Base-by-base conservation (phyloP, 1,140 invertebrate species). In the Heliconius congener region DNA sequence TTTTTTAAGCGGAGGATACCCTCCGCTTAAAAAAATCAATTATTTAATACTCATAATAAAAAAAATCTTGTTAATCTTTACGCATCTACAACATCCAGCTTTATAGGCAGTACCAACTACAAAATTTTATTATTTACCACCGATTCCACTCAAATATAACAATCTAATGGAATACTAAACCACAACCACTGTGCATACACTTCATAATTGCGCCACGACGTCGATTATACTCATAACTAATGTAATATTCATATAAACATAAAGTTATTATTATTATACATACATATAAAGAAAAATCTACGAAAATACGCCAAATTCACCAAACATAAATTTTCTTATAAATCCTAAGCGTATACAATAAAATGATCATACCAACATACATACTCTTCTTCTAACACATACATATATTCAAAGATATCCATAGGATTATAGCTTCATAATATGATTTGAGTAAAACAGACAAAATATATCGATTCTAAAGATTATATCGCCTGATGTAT, bases 351-450 rank as follows among this genome's bases (percentile, higher is more conserved):
- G 60, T 66, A 27, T n/a, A 27, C 60, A 57, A 23, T n/a, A 57
- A 57, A 57, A 57, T 57, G n/a, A 57, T 57, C 55, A 37, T 6
- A 37, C 34, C 34, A 37, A 37, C 34, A 23, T 18, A 37, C 34
- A 23, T 18, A 57, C 5, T 55, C 13, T 18, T n/a, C n/a, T 3
- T 55, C 3, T 46, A 46, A 46, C 11, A 13, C 2, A 52, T 52
- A 52, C 6, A 16, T 52, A 18, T 52, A 23, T 66, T 30, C 11
- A 11, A 66, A 30, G 1, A 66, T 30, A 66, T 66, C 11, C 30
- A 66, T 66, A 66, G 60, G 60, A 66, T 66, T 66, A 66, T 6
- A 18, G 50, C 50, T 73, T 42, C 37, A 42, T 42, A 42, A 42
- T 42, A 73, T 23, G 19, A 37, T 42, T 46, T 73, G 19, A 50